These are phyloP conservation scores for Cebus imitator DNA, from an alignment of 2,113 vertebrate genomes.

Conservation along the genomic window DNA sequence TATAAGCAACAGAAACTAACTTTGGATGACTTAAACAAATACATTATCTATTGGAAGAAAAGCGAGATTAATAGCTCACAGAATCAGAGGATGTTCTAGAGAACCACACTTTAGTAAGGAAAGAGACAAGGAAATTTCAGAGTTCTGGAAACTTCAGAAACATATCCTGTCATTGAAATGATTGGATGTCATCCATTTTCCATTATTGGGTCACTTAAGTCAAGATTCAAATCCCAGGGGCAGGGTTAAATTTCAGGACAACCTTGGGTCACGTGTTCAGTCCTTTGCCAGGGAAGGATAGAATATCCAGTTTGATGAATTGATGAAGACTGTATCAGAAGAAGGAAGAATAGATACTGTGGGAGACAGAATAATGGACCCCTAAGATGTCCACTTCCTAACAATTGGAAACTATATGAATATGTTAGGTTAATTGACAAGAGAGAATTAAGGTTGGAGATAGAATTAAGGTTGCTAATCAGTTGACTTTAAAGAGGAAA, in stretches of 20 bases:
- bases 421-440: background rate
- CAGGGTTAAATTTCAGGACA: background rate
- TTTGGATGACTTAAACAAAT: background rate
- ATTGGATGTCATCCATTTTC: background rate
- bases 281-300: background rate
- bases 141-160: background rate
- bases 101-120: background rate
- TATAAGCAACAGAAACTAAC: slow-evolving; percentile 23
- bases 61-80: background rate
- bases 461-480: background rate
- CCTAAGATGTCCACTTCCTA: background rate
- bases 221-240: background rate
- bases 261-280: background rate
- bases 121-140: background rate
- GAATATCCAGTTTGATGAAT: background rate
- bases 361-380: background rate
- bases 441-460: background rate
- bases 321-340: background rate
- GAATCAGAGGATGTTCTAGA: background rate
- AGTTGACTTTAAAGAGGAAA: background rate
- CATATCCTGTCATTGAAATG: background rate
- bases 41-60: background rate
- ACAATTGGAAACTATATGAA: background rate
- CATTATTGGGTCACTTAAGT: background rate
- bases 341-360: background rate